phyloP scores from a whole-genome alignment of 2,797 vertebrate species.

The Pteropus rufus region DNA sequence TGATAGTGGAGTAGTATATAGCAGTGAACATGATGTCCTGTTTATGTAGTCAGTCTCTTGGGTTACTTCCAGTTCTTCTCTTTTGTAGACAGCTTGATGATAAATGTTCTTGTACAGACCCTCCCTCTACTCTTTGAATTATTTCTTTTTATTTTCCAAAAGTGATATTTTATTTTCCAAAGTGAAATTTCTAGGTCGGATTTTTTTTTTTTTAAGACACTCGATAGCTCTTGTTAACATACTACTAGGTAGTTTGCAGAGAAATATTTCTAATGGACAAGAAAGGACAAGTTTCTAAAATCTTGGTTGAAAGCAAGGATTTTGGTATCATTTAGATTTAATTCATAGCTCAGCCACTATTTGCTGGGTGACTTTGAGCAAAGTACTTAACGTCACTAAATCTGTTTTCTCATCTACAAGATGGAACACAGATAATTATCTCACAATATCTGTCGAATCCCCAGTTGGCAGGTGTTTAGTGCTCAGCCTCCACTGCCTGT shows the following conservation, averaged over 20 bases:
- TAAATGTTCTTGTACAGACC: background rate
- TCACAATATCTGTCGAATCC: background rate
- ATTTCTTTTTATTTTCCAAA: background rate
- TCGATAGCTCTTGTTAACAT: background rate
- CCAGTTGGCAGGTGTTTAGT: background rate
- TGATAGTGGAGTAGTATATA: background rate
- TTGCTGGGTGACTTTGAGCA: background rate
- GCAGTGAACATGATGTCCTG: background rate
- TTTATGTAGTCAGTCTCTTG: background rate
- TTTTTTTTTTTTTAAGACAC: background rate
- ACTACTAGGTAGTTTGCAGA: background rate
- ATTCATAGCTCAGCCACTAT: background rate
- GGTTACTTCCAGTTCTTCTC: background rate
- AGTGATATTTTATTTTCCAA: constrained; percentile 19
- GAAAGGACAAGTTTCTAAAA: background rate
- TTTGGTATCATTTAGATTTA: background rate
- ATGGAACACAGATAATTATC: background rate
- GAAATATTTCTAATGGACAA: background rate
- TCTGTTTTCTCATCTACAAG: background rate
- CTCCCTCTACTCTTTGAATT: background rate
- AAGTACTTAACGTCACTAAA: background rate
- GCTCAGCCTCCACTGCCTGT: background rate
- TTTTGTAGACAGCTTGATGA: background rate
- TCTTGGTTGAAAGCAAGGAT: background rate
- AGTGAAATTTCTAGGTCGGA: constrained; percentile 34